Evolutionary conservation across 2,797 vertebrate species (phyloP).

Genomic region (Myotis daubentonii): DNA sequence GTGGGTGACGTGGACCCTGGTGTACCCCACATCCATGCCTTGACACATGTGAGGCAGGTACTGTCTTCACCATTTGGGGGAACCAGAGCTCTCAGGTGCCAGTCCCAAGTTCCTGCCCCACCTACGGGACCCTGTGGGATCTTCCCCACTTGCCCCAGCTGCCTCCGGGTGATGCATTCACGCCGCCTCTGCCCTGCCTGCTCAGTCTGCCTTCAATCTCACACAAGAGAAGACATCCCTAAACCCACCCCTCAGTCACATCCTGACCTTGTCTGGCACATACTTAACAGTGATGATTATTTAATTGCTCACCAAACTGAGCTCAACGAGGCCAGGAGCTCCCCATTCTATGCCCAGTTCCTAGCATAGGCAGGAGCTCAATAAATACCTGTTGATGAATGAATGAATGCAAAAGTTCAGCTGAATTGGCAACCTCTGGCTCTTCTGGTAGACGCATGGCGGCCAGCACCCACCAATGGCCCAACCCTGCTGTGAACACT

Average conservation of each 20-base stretch:
- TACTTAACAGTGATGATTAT: accelerated
- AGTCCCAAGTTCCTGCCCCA: background rate
- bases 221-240: background rate
- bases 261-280: background rate
- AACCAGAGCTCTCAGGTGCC: background rate
- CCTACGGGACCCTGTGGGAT: background rate
- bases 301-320: background rate
- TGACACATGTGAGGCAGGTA: background rate
- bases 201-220: background rate
- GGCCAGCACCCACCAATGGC: background rate
- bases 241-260: background rate
- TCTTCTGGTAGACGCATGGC: background rate
- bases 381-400: background rate
- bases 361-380: background rate
- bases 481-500: background rate
- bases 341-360: background rate
- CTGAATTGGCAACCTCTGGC: background rate
- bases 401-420: background rate
- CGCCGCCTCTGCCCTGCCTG: background rate
- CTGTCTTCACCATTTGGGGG: background rate
- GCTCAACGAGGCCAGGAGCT: background rate
- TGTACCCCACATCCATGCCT: background rate
- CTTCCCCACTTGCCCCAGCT: background rate
- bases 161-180: background rate
- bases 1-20: background rate